Percentiles rank a stretch among this genome's conserved stretches.
Evolutionary conservation across 2,888 invertebrate genomes (phyloP).

Genomic region (Eupithecia subfuscata): DNA sequence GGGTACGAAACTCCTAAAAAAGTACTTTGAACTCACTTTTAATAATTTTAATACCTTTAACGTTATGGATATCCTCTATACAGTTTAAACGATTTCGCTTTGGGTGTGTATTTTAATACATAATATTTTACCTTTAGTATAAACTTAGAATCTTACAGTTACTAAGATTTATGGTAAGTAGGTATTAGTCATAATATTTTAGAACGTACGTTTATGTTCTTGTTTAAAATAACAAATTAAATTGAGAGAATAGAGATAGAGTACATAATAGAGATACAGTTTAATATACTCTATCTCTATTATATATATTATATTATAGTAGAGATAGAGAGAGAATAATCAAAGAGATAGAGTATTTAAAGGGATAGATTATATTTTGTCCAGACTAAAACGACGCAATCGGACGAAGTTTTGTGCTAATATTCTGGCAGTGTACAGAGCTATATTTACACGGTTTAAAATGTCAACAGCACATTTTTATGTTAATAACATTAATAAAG

Average conservation of each 20-base stretch:
- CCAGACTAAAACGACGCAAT: not conserved
- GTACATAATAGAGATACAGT: not conserved
- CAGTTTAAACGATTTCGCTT: too few species aligned
- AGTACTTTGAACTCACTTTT: not conserved
- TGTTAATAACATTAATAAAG: slow-evolving; percentile 52
- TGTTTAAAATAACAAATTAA: not conserved
- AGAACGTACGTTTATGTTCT: not conserved
- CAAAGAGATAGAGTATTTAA: too few species aligned
- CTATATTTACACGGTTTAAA: slow-evolving; percentile 35
- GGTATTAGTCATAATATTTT: not conserved
- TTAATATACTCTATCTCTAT: too few species aligned
- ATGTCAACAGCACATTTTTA: slow-evolving; percentile 56
- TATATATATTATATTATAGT: not conserved
- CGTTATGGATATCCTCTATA: too few species aligned
- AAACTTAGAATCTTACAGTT: not conserved
- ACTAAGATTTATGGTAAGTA: not conserved
- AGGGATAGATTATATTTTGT: too few species aligned
- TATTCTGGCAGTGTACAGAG: not conserved
- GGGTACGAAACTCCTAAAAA: too few species aligned
- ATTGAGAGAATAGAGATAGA: not conserved
- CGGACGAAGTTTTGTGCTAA: not conserved
- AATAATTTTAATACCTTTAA: too few species aligned
- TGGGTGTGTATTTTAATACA: too few species aligned
- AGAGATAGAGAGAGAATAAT: too few species aligned
- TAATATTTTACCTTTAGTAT: too few species aligned